These are phyloP conservation scores for Vimba vimba DNA, from an alignment of 2,113 vertebrate genomes.

Conservation along the genomic window DNA sequence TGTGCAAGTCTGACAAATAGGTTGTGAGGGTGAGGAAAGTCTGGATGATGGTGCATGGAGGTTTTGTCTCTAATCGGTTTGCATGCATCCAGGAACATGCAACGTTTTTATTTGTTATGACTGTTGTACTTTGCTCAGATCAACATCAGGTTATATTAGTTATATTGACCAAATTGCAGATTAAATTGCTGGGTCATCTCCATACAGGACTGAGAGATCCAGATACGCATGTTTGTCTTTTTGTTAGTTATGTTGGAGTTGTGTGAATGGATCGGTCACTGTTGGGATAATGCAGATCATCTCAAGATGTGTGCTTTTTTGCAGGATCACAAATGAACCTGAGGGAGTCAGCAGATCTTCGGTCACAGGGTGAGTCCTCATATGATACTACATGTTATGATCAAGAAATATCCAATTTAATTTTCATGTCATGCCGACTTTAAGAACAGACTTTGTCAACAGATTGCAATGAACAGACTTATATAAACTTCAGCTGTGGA, in stretches of 20 bases:
- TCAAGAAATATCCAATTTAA: neutral
- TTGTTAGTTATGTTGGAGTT: slow-evolving; percentile 11
- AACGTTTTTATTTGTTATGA: neutral
- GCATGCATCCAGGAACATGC: slow-evolving; percentile 19
- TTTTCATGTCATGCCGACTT: too few species aligned
- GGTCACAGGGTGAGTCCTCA: slow-evolving; percentile 86
- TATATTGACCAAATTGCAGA: neutral
- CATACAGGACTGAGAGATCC: slow-evolving; percentile 3
- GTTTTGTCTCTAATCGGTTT: slow-evolving; percentile 28
- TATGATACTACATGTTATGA: neutral
- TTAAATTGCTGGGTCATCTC: neutral
- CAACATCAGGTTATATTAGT: neutral
- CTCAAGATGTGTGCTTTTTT: slow-evolving; percentile 48
- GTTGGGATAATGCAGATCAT: neutral
- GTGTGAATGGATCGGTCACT: slow-evolving; percentile 33
- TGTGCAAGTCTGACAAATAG: slow-evolving; percentile 41
- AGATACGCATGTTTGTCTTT: neutral
- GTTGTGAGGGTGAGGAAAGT: slow-evolving; percentile 1
- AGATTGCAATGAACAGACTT: neutral
- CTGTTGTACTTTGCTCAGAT: neutral
- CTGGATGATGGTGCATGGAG: slow-evolving; percentile 26
- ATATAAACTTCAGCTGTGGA: neutral
- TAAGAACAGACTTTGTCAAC: neutral
- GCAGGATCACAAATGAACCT: slow-evolving; percentile 97
- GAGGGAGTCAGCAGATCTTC: slow-evolving; percentile 96